Percentiles rank a stretch among this genome's conserved stretches.
Conservation (phyloP, 2,113 vertebrate species). For the Tupaia chinensis region DNA sequence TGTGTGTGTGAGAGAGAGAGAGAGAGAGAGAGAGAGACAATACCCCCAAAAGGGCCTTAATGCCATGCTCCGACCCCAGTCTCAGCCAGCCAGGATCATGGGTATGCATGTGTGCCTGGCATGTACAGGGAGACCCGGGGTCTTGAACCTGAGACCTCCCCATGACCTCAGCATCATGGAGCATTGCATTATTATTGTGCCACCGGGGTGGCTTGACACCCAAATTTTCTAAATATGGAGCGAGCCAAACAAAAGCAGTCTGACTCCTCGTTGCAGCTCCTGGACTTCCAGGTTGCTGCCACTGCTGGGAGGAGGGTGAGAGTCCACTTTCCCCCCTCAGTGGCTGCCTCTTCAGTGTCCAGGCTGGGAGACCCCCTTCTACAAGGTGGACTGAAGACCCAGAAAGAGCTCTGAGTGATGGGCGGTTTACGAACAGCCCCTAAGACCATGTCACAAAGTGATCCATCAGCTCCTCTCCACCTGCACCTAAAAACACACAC, state of each 20-base stretch:
- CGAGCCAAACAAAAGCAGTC: neutral
- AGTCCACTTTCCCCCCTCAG: neutral
- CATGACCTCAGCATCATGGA: no score
- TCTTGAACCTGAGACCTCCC: no score
- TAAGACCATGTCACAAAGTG: neutral
- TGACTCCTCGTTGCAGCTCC: neutral
- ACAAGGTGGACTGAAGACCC: neutral
- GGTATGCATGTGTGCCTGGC: no score
- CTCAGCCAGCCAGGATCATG: no score
- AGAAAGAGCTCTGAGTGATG: neutral
- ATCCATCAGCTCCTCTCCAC: no score
- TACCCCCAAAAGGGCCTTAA: no score
- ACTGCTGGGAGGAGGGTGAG: neutral
- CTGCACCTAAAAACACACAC: neutral
- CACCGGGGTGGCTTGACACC: no score
- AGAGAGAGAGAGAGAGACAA: no score
- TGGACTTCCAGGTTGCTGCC: neutral
- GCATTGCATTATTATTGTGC: no score
- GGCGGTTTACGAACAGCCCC: neutral
- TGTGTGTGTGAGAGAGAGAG: no score
- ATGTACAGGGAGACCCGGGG: no score
- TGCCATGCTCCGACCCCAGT: no score
- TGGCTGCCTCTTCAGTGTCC: neutral
- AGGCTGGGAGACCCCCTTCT: neutral
- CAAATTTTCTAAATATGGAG: neutral